Evolutionary conservation across 2,888 invertebrate species (phyloP).

Genomic region (Pheosia gnoma): DNA sequence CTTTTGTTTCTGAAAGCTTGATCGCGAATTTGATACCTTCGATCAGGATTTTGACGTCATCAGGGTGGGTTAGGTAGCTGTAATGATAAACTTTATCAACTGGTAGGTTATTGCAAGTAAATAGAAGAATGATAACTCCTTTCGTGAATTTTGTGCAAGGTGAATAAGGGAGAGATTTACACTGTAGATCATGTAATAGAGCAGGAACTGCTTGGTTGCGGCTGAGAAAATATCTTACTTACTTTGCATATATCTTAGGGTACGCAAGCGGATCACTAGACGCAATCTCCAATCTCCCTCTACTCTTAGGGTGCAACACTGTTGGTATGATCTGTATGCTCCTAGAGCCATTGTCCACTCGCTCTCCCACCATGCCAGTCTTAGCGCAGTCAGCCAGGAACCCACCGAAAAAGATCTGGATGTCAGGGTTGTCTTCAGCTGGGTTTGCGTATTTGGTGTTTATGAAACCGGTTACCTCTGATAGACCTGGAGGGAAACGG

Average conservation of each 20-base stretch:
- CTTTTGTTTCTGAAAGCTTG: slow-evolving; percentile 87
- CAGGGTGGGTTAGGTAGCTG: slow-evolving; percentile 88
- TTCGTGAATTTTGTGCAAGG: too few relatives aligned
- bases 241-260: slow-evolving; percentile 94
- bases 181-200: too few relatives aligned
- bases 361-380: slow-evolving; percentile 94
- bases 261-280: slow-evolving; percentile 91
- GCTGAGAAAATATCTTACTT: slow-evolving; percentile 47
- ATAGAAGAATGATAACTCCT: too few relatives aligned
- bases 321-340: slow-evolving; percentile 90
- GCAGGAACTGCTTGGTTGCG: too few relatives aligned
- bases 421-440: slow-evolving; percentile 90
- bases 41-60: slow-evolving; percentile 91
- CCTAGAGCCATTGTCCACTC: slow-evolving; percentile 87
- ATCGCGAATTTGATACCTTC: slow-evolving; percentile 93
- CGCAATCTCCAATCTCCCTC: slow-evolving; percentile 89
- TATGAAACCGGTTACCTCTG: slow-evolving; percentile 93
- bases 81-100: slow-evolving; percentile 14
- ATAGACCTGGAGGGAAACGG: slow-evolving; percentile 82
- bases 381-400: slow-evolving; percentile 93
- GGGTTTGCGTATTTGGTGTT: slow-evolving; percentile 91
- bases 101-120: too few relatives aligned
- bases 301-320: slow-evolving; percentile 93
- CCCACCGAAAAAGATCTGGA: slow-evolving; percentile 94
- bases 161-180: too few relatives aligned